A percentile compares a stretch with the other conserved stretches of the same genome.
Conservation (phyloP, 2,888 invertebrate species). For the Alsophila aescularia region DNA sequence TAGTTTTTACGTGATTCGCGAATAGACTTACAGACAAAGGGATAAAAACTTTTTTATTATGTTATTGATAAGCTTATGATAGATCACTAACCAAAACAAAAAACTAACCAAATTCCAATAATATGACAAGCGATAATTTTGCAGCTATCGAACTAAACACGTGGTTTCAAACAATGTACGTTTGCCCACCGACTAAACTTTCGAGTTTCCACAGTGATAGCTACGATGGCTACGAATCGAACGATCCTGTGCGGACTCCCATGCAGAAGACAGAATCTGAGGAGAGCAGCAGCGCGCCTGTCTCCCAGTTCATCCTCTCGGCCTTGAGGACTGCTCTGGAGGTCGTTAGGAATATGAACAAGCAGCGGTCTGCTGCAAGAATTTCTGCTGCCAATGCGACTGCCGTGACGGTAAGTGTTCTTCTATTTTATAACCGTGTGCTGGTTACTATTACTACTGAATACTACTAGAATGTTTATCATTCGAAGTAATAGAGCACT, state of each 20-base stretch:
- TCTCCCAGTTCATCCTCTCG: slow-evolving; percentile 73
- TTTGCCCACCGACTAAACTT: background rate
- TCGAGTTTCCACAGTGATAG: slow-evolving; percentile 40
- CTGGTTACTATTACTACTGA: background rate
- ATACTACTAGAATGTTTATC: too few relatives aligned
- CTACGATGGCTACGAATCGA: slow-evolving; percentile 48
- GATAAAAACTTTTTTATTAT: too few relatives aligned
- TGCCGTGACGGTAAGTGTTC: slow-evolving; percentile 54
- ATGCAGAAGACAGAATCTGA: slow-evolving; percentile 42
- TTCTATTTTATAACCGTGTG: background rate
- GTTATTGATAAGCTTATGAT: too few relatives aligned
- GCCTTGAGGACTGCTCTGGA: slow-evolving; percentile 75
- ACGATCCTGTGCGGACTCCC: slow-evolving; percentile 37
- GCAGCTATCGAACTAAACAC: too few relatives aligned
- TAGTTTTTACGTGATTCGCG: too few relatives aligned
- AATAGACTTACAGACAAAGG: too few relatives aligned
- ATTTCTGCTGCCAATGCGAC: slow-evolving; percentile 45
- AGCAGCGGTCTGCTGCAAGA: slow-evolving; percentile 50
- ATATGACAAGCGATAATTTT: too few relatives aligned
- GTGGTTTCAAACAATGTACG: too few relatives aligned
- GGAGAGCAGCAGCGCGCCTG: slow-evolving; percentile 53
- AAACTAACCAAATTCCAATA: too few relatives aligned
- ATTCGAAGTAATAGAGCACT: too few relatives aligned
- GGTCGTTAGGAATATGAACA: slow-evolving; percentile 74
- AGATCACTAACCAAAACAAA: too few relatives aligned